Conservation (phyloP, 2,888 invertebrate species). For the Cabera pusaria region DNA sequence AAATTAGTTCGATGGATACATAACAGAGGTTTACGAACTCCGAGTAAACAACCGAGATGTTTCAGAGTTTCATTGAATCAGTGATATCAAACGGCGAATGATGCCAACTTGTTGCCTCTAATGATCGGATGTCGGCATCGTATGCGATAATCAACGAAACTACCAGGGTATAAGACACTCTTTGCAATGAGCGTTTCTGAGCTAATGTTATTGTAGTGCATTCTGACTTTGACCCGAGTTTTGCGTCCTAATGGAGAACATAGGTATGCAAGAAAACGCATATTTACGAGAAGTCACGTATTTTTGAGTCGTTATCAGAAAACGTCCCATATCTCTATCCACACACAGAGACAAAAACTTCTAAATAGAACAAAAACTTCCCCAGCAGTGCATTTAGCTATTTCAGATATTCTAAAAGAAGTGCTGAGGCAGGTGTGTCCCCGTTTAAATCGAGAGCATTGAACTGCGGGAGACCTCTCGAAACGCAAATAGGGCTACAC, state of each 20-base stretch:
- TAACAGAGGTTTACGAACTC: constrained; percentile 19
- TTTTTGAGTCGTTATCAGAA: too few species aligned
- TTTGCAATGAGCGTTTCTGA: constrained; percentile 1
- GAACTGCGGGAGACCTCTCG: constrained; percentile 11
- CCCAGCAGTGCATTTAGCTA: too few species aligned
- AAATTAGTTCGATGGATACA: not conserved
- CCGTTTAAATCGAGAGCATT: constrained; percentile 14
- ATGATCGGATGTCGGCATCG: constrained; percentile 4
- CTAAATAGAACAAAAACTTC: too few species aligned
- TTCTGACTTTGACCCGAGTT: constrained; percentile 8
- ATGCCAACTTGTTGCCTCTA: constrained; percentile 27
- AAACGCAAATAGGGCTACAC: constrained; percentile 5
- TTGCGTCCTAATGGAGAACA: too few species aligned
- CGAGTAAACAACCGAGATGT: constrained; percentile 11
- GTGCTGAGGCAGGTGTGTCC: constrained; percentile 14
- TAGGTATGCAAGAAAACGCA: too few species aligned
- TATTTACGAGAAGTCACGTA: too few species aligned
- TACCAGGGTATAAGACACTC: not conserved
- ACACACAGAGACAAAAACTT: too few species aligned
- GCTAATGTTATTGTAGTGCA: constrained; percentile 3
- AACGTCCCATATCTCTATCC: too few species aligned
- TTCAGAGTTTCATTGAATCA: constrained; percentile 15
- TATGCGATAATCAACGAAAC: constrained; percentile 2
- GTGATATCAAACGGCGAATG: constrained; percentile 16
- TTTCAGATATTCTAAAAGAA: constrained; percentile 1